phyloP scores from a whole-genome alignment of 2,113 vertebrate genomes.

The Eclectus roratus region DNA sequence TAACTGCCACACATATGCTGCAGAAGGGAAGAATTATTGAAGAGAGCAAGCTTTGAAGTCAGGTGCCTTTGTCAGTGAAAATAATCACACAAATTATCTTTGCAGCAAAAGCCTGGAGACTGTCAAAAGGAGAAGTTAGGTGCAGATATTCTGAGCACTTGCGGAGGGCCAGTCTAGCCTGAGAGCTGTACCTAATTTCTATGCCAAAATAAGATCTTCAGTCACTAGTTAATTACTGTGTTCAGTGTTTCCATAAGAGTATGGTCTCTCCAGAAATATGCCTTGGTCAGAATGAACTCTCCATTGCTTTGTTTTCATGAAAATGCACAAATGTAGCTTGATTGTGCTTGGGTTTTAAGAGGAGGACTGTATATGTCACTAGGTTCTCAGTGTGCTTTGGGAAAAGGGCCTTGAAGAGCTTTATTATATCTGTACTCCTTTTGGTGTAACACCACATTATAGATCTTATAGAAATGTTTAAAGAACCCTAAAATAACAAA shows the following conservation, averaged over 20 bases:
- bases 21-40: neutral
- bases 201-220: neutral
- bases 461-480: neutral
- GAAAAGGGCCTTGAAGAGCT: neutral
- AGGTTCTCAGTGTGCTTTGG: neutral
- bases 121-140: neutral
- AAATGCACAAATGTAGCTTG: neutral
- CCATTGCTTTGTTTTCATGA: neutral
- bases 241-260: fast-evolving
- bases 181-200: neutral
- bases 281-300: neutral
- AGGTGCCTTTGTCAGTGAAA: neutral
- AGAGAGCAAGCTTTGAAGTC: neutral
- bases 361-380: neutral
- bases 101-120: neutral
- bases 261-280: neutral
- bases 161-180: neutral
- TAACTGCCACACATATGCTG: neutral
- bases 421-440: neutral
- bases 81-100: neutral
- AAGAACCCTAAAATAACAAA: neutral
- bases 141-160: neutral
- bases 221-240: neutral
- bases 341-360: neutral
- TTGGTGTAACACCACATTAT: neutral